phyloP scores from a whole-genome alignment of 2,888 invertebrate genomes.

The Beris chalybata region DNA sequence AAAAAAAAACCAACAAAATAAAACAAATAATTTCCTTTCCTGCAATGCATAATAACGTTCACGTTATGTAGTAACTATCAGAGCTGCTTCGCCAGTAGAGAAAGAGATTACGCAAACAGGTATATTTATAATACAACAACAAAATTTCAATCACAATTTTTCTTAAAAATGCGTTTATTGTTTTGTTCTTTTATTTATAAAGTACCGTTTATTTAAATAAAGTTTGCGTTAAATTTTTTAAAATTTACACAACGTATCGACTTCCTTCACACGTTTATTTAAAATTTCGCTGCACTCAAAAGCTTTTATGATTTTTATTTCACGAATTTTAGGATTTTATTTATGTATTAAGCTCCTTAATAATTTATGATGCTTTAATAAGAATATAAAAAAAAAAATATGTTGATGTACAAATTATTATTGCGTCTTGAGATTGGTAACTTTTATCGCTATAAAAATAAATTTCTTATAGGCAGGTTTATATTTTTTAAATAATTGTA shows the following conservation, averaged over 20 bases:
- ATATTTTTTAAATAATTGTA: no score
- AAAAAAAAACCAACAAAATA: slow-evolving; percentile 27
- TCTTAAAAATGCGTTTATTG: slow-evolving; percentile 15
- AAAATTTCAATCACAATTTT: slow-evolving; percentile 1
- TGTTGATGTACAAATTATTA: background rate
- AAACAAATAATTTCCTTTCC: slow-evolving; percentile 4
- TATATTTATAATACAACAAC: slow-evolving; percentile 30
- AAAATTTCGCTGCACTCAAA: background rate
- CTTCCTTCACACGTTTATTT: slow-evolving; percentile 21
- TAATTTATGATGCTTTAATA: slow-evolving; percentile 13
- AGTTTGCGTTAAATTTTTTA: slow-evolving; percentile 7
- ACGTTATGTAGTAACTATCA: slow-evolving; percentile 41
- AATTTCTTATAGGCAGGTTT: no score
- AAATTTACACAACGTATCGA: slow-evolving; percentile 1
- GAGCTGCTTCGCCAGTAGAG: slow-evolving; percentile 43
- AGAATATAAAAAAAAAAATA: slow-evolving; percentile 1
- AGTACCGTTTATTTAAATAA: slow-evolving; percentile 13
- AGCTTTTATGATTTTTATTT: slow-evolving; percentile 1
- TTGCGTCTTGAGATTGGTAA: background rate
- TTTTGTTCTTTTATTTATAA: slow-evolving; percentile 15
- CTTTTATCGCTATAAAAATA: background rate
- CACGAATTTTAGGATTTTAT: slow-evolving; percentile 13
- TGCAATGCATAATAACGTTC: slow-evolving; percentile 26
- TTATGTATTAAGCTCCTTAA: slow-evolving; percentile 18
- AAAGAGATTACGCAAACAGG: slow-evolving; percentile 45